A percentile compares a stretch with the other conserved stretches of the same genome.
phyloP scores from a whole-genome alignment of 2,888 invertebrate species.

The Drosophila neotestacea region DNA sequence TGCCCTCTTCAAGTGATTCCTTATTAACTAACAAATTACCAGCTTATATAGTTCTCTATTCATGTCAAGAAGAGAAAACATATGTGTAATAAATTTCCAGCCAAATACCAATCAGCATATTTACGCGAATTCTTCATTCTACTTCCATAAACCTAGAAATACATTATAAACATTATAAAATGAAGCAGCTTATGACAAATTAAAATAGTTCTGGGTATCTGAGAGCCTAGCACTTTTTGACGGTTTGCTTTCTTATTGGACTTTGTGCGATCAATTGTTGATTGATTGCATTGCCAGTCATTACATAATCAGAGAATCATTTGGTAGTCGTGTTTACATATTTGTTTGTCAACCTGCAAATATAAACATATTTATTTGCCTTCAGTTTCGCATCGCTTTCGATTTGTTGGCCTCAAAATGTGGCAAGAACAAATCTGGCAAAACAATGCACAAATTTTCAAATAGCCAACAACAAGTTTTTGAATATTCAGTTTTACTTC shows the following conservation, averaged over 20 bases:
- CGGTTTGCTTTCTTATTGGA: neutral
- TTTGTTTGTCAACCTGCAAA: slow-evolving; percentile 12
- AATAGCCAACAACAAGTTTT: neutral
- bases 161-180: too few relatives aligned
- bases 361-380: slow-evolving; percentile 32
- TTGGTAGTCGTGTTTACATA: slow-evolving; percentile 32
- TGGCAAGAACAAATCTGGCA: slow-evolving; percentile 13
- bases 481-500: neutral
- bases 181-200: too few relatives aligned
- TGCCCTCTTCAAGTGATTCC: neutral
- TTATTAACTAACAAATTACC: slow-evolving; percentile 8
- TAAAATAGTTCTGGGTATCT: too few relatives aligned
- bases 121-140: neutral
- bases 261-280: neutral
- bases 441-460: slow-evolving; percentile 21
- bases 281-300: slow-evolving; percentile 22
- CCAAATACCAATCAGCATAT: neutral
- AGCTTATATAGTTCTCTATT: neutral
- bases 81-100: slow-evolving; percentile 22
- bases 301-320: slow-evolving; percentile 51
- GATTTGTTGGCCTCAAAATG: neutral
- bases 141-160: neutral
- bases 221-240: neutral
- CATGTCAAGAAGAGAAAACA: slow-evolving; percentile 1
- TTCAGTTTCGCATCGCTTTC: neutral